Base-by-base conservation (phyloP, 2,113 vertebrate species). In the Mormyrus lacerda region DNA sequence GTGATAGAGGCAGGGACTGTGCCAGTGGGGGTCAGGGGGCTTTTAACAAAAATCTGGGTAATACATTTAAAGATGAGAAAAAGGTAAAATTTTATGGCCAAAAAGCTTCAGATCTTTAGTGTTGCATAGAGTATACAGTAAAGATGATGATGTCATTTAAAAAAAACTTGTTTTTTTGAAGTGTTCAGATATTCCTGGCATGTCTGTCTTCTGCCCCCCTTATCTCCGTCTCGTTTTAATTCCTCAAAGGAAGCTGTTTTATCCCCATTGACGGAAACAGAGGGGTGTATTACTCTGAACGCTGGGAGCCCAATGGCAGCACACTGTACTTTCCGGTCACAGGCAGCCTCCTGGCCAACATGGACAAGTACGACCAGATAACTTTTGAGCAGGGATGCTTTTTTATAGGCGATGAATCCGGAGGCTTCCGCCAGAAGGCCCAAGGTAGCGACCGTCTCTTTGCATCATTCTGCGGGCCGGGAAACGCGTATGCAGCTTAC, bases 361-460 rank as follows among this genome's bases (percentile, higher is more conserved):
- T 93, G 21, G 91, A 91, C 89, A 94, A 92, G 76, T 94, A 93
- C 82, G 93, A 94, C 84, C 93, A 94, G 91, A 91, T 94, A 91
- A 94, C 91, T 88, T 93, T 94, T 89, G 93, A 94, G 90, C 90
- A 93, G 69, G 93, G 93, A 10, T 79, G 88, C 76, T 94, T 92
- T 90, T 93, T 92, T 90, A 92, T 92, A 50, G 92, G 92, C 0
- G 90, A 94, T 35, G 24, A 90, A 17, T 87, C 92, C 0, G 92
- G 93, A 85, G 91, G 92, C 58, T 94, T 92, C 88, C 91, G 89
- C 55, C 92, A 93, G 51, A 92, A 92, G 89, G 91, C 91, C 44
- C 92, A 92, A 93, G 93, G 93, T 94, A 91, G 87, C 6, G 15
- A 10, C 31, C 6, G 27, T 48, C 83, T 8, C 42, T 27, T 15